A percentile compares a stretch with the other conserved stretches of the same genome.
Evolutionary conservation across 2,888 invertebrate species (phyloP).

Genomic region (Bellardia bayeri): DNA sequence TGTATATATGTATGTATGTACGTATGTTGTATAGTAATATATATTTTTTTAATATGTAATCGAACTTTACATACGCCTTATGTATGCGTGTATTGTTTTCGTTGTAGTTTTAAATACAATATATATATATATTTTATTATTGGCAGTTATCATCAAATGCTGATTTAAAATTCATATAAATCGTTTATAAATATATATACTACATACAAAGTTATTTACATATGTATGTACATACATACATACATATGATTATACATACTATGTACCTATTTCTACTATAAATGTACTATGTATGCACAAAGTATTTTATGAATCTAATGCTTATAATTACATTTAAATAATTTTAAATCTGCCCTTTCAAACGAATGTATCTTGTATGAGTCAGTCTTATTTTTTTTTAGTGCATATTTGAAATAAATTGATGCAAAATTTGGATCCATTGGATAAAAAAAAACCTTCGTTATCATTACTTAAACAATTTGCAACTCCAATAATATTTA

Average conservation of each 20-base stretch:
- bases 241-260: slow-evolving; percentile 16
- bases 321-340: no score
- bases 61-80: background rate
- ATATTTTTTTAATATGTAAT: background rate
- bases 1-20: background rate
- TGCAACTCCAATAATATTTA: no score
- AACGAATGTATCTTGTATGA: no score
- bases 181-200: background rate
- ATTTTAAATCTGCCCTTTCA: no score
- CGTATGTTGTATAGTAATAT: background rate
- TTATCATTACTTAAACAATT: no score
- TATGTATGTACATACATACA: background rate
- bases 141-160: slow-evolving; percentile 37
- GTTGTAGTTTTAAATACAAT: background rate
- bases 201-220: background rate
- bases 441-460: no score
- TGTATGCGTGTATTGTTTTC: slow-evolving; percentile 6
- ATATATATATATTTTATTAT: background rate
- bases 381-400: no score
- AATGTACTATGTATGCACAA: background rate
- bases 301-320: no score
- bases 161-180: slow-evolving; percentile 51
- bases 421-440: no score
- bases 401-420: no score
- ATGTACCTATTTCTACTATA: background rate